Evolutionary conservation across 1,140 invertebrate species (phyloP).

Genomic region (Pogonomyrmex barbatus): DNA sequence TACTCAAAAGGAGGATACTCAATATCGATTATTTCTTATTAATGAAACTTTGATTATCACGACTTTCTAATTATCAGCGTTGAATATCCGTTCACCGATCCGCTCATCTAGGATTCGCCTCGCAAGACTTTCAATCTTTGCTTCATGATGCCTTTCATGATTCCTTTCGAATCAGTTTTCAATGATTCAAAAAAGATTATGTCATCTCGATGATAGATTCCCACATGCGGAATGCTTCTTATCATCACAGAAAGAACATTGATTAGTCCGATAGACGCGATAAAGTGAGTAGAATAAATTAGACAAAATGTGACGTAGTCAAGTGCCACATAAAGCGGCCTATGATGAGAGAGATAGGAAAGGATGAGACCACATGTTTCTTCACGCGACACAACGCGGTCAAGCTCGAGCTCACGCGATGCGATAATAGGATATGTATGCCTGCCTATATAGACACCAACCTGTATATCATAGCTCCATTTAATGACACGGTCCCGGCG

Average conservation of each 20-base stretch:
- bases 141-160: background rate
- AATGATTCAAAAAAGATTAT: background rate
- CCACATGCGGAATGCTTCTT: background rate
- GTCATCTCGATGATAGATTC: background rate
- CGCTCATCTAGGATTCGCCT: background rate
- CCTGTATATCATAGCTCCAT: conserved; percentile 32
- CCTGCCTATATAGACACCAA: background rate
- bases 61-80: background rate
- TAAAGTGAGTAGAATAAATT: background rate
- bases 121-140: conserved; percentile 22
- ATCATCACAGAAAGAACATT: background rate
- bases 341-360: conserved; percentile 25
- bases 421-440: conserved; percentile 19
- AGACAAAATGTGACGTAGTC: background rate
- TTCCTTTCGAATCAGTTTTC: background rate
- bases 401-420: conserved; percentile 22
- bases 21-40: background rate
- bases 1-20: background rate
- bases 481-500: conserved; percentile 48
- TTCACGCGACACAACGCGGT: conserved; percentile 30
- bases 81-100: background rate
- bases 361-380: conserved; percentile 16
- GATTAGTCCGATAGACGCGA: background rate
- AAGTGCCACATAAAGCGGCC: background rate
- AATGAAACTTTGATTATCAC: background rate